Percentiles rank a stretch among this genome's conserved stretches.
phyloP scores from a whole-genome alignment of 2,888 invertebrate species.

The Scotopteryx bipunctaria region DNA sequence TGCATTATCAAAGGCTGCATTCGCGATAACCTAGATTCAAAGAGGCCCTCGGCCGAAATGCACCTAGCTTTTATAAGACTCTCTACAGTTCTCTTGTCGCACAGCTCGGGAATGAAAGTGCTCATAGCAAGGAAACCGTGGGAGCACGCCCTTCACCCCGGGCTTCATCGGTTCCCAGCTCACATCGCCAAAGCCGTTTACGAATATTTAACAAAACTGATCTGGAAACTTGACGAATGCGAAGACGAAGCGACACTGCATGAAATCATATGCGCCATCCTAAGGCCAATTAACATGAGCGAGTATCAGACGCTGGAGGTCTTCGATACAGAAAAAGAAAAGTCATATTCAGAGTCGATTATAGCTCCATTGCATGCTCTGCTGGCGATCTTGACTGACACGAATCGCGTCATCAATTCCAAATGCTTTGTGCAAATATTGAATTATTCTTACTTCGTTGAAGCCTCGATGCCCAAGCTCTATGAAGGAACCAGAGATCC shows the following conservation, averaged over 20 bases:
- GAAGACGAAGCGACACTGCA: constrained; percentile 42
- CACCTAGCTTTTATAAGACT: constrained; percentile 41
- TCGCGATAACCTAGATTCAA: constrained; percentile 29
- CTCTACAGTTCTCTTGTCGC: constrained; percentile 38
- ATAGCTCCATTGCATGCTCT: constrained; percentile 36
- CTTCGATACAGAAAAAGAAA: constrained; percentile 40
- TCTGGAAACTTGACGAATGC: constrained; percentile 44
- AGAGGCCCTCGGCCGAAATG: constrained; percentile 31
- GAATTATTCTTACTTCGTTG: constrained; percentile 12
- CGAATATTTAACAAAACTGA: constrained; percentile 43
- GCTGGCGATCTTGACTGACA: constrained; percentile 37
- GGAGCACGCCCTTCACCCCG: constrained; percentile 35
- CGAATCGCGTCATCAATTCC: constrained; percentile 31
- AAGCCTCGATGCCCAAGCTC: constrained; percentile 14
- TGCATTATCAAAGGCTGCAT: constrained; percentile 32
- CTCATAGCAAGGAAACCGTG: constrained; percentile 40
- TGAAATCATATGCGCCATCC: constrained; percentile 41
- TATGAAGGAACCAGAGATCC: constrained; percentile 18
- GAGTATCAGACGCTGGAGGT: constrained; percentile 34
- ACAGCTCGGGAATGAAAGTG: constrained; percentile 44
- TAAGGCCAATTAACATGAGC: constrained; percentile 40
- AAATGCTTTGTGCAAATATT: constrained; percentile 42
- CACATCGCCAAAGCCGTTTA: constrained; percentile 37
- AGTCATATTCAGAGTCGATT: constrained; percentile 36
- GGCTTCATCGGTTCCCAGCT: constrained; percentile 31